Evolutionary conservation across 2,113 vertebrate species (phyloP), one percentile per base, ranked within the genome.

Genomic region (Stigmatopora argus): DNA sequence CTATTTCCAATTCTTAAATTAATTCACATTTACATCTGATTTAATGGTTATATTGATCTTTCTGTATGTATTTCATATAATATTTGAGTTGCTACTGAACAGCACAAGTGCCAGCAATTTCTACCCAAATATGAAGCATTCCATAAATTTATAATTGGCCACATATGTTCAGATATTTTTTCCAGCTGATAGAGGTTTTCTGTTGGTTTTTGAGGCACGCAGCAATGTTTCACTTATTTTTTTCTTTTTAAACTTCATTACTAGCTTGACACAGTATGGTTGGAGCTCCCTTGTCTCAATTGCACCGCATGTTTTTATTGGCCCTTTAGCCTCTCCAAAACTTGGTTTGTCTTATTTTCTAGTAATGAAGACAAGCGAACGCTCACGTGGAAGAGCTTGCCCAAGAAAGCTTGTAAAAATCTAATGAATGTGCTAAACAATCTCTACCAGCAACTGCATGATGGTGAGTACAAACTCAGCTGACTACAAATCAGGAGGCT

Each of bases 381-480:
- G 53, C 83, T 97, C 78, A 94, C 93, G 0, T 99, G 96, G 96
- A 98, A 98, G 88, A 94, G 94, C 73, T 91, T 98, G 83, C 97
- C 97, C 81, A 99, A 98, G 92, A 99, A 98, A 87, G 93, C 96
- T 78, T 98, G 94, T 87, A 99, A 98, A 91, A 94, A 96, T 87
- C 90, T 98, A 67, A 94, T 98, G 92, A 97, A 95, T 80, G 92
- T 93, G 65, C 89, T 98, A 84, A 95, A 81, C 82, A 92, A 89
- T 76, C 92, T 98, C 41, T 90, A 97, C 86, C 94, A 94, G 77
- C 94, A 98, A 66, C 87, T 98, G 79, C 89, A 92, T 64, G 93
- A 96, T 72, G 91, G 97, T 99, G 88, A 94, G 95, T 94, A 23
- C 34, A 38, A 67, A 61, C 5, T 44, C 38, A 41, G 18, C 15